These are phyloP conservation scores for Hemiprocne comata DNA, from an alignment of 2,113 vertebrate species.

Conservation along the genomic window DNA sequence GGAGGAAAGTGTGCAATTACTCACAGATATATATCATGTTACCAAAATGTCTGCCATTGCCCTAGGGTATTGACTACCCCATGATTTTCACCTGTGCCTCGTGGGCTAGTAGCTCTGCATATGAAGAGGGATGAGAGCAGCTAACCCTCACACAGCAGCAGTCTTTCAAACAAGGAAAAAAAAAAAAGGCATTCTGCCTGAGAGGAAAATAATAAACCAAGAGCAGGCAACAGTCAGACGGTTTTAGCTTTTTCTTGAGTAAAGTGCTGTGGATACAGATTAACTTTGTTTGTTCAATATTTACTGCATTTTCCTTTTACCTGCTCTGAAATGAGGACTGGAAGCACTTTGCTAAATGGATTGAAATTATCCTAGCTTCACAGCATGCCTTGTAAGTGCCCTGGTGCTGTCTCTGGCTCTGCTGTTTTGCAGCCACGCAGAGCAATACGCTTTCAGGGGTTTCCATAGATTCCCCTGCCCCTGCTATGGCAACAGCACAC, in stretches of 20 bases:
- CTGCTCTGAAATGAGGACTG: not conserved
- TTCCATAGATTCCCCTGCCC: slow-evolving; percentile 47
- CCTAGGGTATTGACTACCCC: not conserved
- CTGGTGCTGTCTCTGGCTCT: not conserved
- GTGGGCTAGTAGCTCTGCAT: not conserved
- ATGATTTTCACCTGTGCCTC: slow-evolving; percentile 35
- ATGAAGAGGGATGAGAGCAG: not conserved
- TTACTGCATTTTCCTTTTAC: slow-evolving; percentile 41
- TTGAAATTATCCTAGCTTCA: slow-evolving; percentile 54
- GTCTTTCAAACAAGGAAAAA: not conserved
- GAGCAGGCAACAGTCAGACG: not conserved
- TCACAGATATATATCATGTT: slow-evolving; percentile 41
- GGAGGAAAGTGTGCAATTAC: not conserved
- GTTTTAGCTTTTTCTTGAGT: not conserved
- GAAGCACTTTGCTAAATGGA: slow-evolving; percentile 69
- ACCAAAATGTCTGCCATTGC: slow-evolving; percentile 21
- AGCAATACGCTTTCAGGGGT: slow-evolving; percentile 49
- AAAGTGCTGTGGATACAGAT: slow-evolving; percentile 24
- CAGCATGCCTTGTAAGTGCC: slow-evolving; percentile 1
- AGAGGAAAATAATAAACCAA: slow-evolving; percentile 24
- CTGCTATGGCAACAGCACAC: slow-evolving; percentile 58
- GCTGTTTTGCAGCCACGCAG: not conserved
- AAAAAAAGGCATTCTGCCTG: not conserved
- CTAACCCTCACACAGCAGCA: not conserved
- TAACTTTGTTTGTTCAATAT: slow-evolving; percentile 57